Evolutionary conservation across 2,888 invertebrate genomes (phyloP).

Genomic region (Terebella lapidaria): DNA sequence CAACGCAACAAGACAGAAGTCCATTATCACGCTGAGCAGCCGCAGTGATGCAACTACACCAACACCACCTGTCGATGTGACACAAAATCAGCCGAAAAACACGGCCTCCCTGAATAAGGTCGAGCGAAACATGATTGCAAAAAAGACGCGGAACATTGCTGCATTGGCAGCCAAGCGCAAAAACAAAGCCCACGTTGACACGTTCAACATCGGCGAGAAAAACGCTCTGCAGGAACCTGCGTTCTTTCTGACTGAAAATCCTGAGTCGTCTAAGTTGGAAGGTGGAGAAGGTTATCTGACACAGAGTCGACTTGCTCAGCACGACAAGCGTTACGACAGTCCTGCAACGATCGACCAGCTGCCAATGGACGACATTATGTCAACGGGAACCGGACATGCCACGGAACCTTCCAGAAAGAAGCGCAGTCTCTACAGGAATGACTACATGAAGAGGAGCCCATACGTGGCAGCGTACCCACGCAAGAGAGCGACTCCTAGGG

Average conservation of each 20-base stretch:
- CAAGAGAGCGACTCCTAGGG: background rate
- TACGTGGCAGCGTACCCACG: too few relatives aligned
- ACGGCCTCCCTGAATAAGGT: background rate
- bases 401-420: background rate
- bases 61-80: background rate
- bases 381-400: background rate
- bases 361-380: constrained; percentile 1
- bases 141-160: constrained; percentile 45
- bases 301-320: constrained; percentile 42
- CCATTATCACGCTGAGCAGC: constrained; percentile 10
- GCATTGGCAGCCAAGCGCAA: constrained; percentile 45
- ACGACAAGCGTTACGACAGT: constrained; percentile 33
- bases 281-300: constrained; percentile 28
- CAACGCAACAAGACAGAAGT: constrained; percentile 1
- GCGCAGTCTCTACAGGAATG: background rate
- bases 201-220: constrained; percentile 15
- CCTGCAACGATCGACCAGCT: constrained; percentile 4
- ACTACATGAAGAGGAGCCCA: background rate
- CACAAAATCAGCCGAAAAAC: background rate
- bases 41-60: background rate
- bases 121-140: constrained; percentile 27
- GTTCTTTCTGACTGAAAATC: background rate
- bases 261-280: background rate
- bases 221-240: background rate
- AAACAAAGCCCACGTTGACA: constrained; percentile 31